Conservation (phyloP, 2,888 invertebrate species). For the Callosobruchus maculatus region DNA sequence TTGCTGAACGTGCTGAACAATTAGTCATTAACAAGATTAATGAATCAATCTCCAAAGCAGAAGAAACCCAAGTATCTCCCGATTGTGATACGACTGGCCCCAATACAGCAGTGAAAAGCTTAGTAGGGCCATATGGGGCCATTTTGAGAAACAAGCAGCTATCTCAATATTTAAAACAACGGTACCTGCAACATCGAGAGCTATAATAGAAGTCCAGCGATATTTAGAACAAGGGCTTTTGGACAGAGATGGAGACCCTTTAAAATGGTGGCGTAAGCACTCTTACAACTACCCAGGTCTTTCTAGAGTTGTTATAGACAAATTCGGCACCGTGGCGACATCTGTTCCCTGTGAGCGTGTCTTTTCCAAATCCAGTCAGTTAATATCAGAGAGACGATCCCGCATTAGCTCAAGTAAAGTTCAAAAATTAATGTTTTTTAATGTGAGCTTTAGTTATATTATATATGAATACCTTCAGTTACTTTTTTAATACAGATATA, state of each 20-base stretch:
- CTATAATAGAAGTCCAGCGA: conserved; percentile 19
- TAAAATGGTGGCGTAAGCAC: conserved; percentile 19
- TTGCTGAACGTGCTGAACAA: conserved; percentile 7
- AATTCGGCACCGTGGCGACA: conserved; percentile 11
- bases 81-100: too few relatives aligned
- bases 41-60: not conserved
- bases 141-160: too few relatives aligned
- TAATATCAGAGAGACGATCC: conserved; percentile 8
- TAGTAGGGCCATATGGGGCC: not conserved
- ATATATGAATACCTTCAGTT: too few relatives aligned
- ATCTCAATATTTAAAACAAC: conserved; percentile 1
- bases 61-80: too few relatives aligned
- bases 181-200: conserved; percentile 13
- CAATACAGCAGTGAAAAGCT: not conserved
- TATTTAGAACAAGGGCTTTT: conserved; percentile 18
- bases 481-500: too few relatives aligned
- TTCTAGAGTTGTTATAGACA: conserved; percentile 9
- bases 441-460: too few relatives aligned
- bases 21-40: not conserved
- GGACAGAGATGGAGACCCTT: conserved; percentile 10
- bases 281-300: conserved; percentile 17
- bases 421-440: conserved; percentile 12
- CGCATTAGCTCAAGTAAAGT: conserved; percentile 12
- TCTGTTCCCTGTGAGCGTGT: too few relatives aligned
- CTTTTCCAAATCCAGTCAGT: conserved; percentile 6